Evolutionary conservation across 2,113 vertebrate species (phyloP).

Genomic region (Pteruthius melanotis): DNA sequence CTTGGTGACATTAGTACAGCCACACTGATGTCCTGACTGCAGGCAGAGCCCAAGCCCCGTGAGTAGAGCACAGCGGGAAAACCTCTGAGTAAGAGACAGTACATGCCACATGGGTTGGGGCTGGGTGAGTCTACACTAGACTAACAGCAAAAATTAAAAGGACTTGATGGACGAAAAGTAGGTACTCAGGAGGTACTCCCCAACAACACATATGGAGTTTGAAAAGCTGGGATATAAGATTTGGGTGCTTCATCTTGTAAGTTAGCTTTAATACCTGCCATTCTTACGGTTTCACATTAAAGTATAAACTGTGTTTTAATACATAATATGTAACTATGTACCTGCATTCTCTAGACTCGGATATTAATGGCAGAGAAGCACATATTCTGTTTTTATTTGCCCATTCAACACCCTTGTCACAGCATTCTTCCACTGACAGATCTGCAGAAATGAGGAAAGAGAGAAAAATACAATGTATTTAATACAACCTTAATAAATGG

Average conservation of each 20-base stretch:
- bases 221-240: neutral
- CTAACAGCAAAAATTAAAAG: neutral
- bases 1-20: neutral
- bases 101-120: neutral
- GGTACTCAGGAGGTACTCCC: neutral
- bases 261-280: neutral
- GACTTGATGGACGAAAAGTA: neutral
- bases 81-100: neutral
- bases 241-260: neutral
- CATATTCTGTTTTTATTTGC: conserved; percentile 80
- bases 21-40: neutral
- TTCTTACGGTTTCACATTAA: neutral
- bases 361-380: conserved; percentile 71
- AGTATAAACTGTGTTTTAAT: neutral
- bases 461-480: neutral
- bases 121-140: neutral
- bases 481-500: neutral
- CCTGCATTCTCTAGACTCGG: conserved; percentile 86
- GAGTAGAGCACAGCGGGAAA: neutral
- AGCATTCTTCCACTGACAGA: conserved; percentile 83
- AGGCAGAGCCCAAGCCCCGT: neutral
- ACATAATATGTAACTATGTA: conserved; percentile 25
- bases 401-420: conserved; percentile 81
- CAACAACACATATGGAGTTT: neutral
- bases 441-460: conserved; percentile 50